phyloP scores from a whole-genome alignment of 1,140 invertebrate species.

The Zophobas atratus region DNA sequence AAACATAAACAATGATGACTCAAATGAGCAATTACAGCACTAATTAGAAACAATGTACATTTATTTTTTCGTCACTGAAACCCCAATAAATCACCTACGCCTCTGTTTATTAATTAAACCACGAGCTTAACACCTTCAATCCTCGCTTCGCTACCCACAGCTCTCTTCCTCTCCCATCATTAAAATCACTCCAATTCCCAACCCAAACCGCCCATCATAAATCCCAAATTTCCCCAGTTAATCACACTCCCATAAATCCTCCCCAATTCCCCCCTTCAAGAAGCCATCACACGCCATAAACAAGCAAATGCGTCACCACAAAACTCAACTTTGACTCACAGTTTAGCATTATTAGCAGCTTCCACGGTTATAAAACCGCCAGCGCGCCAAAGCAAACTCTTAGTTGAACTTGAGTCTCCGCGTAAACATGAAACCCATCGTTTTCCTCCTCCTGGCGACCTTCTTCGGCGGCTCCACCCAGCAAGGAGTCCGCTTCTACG shows the following conservation, averaged over 20 bases:
- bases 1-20: too few species aligned
- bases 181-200: too few species aligned
- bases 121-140: too few species aligned
- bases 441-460: conserved; percentile 9
- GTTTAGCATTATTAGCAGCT: conserved; percentile 19
- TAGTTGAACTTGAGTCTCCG: conserved; percentile 30
- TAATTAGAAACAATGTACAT: too few species aligned
- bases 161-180: too few species aligned
- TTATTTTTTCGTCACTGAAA: too few species aligned
- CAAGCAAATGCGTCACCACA: conserved; percentile 5
- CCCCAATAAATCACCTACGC: too few species aligned
- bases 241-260: neutral
- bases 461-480: neutral
- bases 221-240: too few species aligned
- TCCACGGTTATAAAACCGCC: conserved; percentile 14
- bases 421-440: conserved; percentile 8
- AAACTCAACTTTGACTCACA: conserved; percentile 9
- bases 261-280: neutral
- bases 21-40: too few species aligned
- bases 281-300: neutral
- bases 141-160: too few species aligned
- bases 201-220: too few species aligned
- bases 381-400: conserved; percentile 2
- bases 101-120: too few species aligned
- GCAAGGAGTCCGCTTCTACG: conserved; percentile 52